Conservation (phyloP, 2,797 vertebrate genomes). For the Notamacropus eugenii region DNA sequence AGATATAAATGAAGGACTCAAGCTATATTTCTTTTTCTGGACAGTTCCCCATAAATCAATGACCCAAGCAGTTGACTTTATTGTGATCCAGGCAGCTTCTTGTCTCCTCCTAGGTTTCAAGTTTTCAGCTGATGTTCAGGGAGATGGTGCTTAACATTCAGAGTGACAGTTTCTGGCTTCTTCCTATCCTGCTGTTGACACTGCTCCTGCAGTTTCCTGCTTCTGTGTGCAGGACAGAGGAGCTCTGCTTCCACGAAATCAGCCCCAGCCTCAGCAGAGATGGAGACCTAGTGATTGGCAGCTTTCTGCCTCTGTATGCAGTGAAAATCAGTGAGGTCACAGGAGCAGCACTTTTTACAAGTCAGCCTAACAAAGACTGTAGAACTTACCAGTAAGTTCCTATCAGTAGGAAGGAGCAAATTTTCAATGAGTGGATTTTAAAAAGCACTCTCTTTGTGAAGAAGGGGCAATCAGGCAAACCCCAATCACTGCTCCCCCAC, state of each 20-base stretch:
- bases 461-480: too few relatives aligned
- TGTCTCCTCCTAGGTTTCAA: neutral
- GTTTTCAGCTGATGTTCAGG: neutral
- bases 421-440: neutral
- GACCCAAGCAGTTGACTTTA: neutral
- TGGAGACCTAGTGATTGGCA: neutral
- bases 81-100: neutral
- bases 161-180: neutral
- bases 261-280: neutral
- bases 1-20: neutral
- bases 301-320: neutral
- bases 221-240: neutral
- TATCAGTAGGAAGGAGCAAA: neutral
- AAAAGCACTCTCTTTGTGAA: neutral
- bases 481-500: rapidly evolving
- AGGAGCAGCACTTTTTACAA: neutral
- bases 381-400: neutral
- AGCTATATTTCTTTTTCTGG: neutral
- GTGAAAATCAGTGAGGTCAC: neutral
- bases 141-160: neutral
- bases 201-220: neutral
- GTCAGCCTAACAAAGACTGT: neutral
- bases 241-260: neutral
- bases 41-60: neutral
- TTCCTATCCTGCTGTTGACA: neutral